Conservation (phyloP, 2,113 vertebrate genomes). For the Pristiophorus japonicus region DNA sequence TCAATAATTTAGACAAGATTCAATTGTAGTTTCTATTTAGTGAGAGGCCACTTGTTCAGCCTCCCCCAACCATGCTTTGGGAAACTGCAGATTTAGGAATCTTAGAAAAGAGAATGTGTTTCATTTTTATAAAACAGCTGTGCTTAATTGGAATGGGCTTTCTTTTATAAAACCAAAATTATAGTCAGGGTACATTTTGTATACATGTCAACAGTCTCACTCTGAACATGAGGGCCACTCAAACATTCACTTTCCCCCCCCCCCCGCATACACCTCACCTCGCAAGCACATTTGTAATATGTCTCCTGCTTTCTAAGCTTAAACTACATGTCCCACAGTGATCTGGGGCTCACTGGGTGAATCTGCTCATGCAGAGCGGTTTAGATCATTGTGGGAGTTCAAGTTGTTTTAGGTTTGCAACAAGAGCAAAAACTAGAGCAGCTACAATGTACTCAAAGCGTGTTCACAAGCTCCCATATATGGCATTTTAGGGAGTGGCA, state of each 20-base stretch:
- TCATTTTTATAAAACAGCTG: not conserved
- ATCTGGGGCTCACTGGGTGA: not conserved
- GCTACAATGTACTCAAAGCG: slow-evolving; percentile 20
- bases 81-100: not conserved
- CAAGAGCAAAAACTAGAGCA: slow-evolving; percentile 29
- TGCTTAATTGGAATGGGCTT: not conserved
- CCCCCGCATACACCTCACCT: not conserved
- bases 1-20: not conserved
- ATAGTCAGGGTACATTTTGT: not conserved
- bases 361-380: not conserved
- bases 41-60: not conserved
- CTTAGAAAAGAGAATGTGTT: not conserved
- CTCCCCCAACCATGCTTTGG: not conserved
- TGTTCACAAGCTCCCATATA: slow-evolving; percentile 20
- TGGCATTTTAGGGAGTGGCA: not conserved
- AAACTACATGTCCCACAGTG: slow-evolving; percentile 17
- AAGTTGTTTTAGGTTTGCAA: slow-evolving; percentile 26
- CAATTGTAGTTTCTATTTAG: not conserved
- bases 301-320: slow-evolving; percentile 21
- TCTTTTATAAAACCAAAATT: not conserved
- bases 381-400: slow-evolving; percentile 13
- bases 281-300: not conserved
- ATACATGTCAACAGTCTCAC: not conserved
- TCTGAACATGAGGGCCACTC: not conserved
- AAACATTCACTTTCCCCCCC: not conserved